phyloP scores from a whole-genome alignment of 2,797 vertebrate genomes.

The Coregonus ussuriensis region DNA sequence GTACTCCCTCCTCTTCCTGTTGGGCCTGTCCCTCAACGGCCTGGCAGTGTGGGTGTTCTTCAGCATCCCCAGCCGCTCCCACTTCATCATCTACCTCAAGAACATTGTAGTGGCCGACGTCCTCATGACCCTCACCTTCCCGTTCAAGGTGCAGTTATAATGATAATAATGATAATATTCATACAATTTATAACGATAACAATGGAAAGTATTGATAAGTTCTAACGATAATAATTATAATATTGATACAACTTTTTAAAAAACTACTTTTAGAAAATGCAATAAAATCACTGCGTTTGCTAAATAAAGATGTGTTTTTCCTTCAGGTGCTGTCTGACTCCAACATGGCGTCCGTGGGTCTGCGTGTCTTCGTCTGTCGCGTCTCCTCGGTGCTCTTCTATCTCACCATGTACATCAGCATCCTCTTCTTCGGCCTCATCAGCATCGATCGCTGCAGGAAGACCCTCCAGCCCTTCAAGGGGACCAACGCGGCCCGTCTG shows the following conservation, averaged over 20 bases:
- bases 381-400: conserved; percentile 92
- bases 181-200: too few species aligned
- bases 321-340: conserved; percentile 81
- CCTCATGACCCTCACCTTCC: conserved; percentile 93
- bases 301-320: background rate
- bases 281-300: too few species aligned
- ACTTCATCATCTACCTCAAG: conserved; percentile 96
- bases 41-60: conserved; percentile 91
- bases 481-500: conserved; percentile 69
- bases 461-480: conserved; percentile 82
- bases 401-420: conserved; percentile 98
- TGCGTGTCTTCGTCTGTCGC: conserved; percentile 88
- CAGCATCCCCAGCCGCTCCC: conserved; percentile 87
- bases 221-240: too few species aligned
- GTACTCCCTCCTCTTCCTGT: conserved; percentile 86
- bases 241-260: background rate
- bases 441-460: conserved; percentile 93
- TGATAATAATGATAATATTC: background rate
- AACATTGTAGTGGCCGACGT: conserved; percentile 93
- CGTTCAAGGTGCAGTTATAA: conserved; percentile 83
- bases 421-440: conserved; percentile 93
- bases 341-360: conserved; percentile 76
- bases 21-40: conserved; percentile 82
- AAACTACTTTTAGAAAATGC: too few species aligned
- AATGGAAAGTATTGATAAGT: too few species aligned